These are phyloP conservation scores for Troglohyphantes excavatus DNA, from an alignment of 2,888 invertebrate genomes.

Conservation along the genomic window DNA sequence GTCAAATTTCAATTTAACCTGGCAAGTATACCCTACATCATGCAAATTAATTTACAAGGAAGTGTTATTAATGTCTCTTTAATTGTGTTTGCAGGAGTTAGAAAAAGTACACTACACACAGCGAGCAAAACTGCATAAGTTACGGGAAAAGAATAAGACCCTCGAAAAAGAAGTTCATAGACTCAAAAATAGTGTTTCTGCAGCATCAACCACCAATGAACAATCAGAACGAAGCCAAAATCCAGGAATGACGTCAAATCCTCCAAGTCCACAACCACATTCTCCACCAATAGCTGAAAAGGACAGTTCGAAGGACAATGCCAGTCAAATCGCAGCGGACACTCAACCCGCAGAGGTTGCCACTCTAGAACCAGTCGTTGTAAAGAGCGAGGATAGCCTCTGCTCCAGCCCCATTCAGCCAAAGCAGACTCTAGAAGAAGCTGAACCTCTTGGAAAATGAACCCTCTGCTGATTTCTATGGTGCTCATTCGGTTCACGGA, in stretches of 20 bases:
- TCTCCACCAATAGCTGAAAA: conserved; percentile 13
- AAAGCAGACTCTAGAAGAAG: conserved; percentile 54
- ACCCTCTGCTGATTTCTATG: conserved; percentile 77
- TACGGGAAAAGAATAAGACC: conserved; percentile 56
- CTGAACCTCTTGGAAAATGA: conserved; percentile 68
- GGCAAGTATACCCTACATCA: too few species aligned
- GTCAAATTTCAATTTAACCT: too few species aligned
- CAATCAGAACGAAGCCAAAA: conserved; percentile 55
- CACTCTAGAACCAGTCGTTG: not conserved
- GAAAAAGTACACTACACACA: conserved; percentile 63
- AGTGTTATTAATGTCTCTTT: too few species aligned
- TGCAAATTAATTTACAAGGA: too few species aligned
- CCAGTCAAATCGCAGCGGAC: conserved; percentile 11
- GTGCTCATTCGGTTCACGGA: conserved; percentile 65
- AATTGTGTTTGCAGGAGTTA: conserved; percentile 70
- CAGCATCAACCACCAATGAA: conserved; percentile 19
- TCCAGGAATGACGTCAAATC: conserved; percentile 11
- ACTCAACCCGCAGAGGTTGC: conserved; percentile 1
- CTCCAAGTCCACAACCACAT: conserved; percentile 27
- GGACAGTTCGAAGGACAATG: conserved; percentile 8
- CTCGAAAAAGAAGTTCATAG: conserved; percentile 48
- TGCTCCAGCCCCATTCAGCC: conserved; percentile 53
- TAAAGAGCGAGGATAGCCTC: conserved; percentile 17
- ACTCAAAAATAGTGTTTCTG: conserved; percentile 27
- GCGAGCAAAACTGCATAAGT: conserved; percentile 58